phyloP scores from a whole-genome alignment of 2,888 invertebrate species.

The Cephus rjabovi region DNA sequence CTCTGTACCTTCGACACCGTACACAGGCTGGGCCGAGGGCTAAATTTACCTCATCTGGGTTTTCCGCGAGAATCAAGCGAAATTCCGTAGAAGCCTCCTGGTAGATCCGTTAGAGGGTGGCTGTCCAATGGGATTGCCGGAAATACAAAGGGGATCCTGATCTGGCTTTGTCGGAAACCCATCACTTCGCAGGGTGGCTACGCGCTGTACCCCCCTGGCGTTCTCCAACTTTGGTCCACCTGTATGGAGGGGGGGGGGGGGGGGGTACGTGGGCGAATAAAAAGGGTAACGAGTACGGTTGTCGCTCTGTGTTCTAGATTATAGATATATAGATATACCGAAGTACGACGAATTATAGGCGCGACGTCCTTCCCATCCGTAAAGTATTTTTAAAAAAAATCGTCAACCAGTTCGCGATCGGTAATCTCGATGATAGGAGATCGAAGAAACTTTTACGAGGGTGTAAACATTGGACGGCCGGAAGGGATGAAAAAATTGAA shows the following conservation, averaged over 20 bases:
- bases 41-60: background rate
- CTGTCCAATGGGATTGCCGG: background rate
- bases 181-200: background rate
- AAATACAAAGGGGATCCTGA: background rate
- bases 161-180: background rate
- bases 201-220: background rate
- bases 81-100: background rate
- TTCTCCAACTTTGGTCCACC: background rate
- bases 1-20: background rate
- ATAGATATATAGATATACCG: background rate
- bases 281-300: background rate
- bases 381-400: too few species aligned
- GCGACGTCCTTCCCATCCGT: too few species aligned
- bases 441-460: background rate
- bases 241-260: background rate
- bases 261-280: background rate
- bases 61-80: background rate
- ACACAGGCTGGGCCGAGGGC: background rate
- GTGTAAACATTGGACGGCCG: background rate
- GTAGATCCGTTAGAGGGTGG: background rate
- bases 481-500: constrained; percentile 44
- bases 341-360: background rate
- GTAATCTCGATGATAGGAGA: too few species aligned
- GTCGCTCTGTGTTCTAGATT: background rate
- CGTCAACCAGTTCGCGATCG: too few species aligned